A percentile compares a stretch with the other conserved stretches of the same genome.
Conservation (phyloP, 2,888 invertebrate genomes). For the Oligia latruncula region DNA sequence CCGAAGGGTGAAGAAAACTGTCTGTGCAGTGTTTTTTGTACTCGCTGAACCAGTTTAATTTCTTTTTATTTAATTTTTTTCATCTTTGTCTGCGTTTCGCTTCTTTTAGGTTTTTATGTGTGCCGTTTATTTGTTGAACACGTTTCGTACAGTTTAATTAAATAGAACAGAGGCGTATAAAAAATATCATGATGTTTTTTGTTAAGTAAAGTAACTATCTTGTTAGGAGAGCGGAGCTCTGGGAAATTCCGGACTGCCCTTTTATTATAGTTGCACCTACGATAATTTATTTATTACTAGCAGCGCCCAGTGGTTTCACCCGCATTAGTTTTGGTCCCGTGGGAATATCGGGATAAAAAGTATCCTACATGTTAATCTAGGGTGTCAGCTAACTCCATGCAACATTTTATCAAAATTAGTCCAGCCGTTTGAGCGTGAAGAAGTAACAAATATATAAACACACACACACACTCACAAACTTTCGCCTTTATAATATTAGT, state of each 20-base stretch:
- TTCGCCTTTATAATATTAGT: no score
- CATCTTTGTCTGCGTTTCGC: constrained; percentile 17
- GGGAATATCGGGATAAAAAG: no score
- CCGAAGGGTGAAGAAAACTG: constrained; percentile 70
- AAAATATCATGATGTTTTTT: constrained; percentile 1
- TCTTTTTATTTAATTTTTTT: constrained; percentile 42
- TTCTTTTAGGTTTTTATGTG: constrained; percentile 30
- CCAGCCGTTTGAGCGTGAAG: no score
- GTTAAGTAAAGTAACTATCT: constrained; percentile 32
- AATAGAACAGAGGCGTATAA: constrained; percentile 2
- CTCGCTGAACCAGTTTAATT: constrained; percentile 58
- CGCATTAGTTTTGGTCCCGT: no score
- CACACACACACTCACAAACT: no score
- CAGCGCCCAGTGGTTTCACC: no score
- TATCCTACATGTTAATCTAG: no score
- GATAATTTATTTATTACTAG: background rate
- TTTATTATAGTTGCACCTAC: background rate
- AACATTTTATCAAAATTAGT: no score
- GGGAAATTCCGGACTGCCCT: background rate
- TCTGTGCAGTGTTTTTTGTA: constrained; percentile 57
- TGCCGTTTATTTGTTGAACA: constrained; percentile 2
- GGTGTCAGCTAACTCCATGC: no score
- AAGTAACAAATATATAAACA: no score
- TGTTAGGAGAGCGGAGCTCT: background rate
- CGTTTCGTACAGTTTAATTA: constrained; percentile 20